A percentile compares a stretch with the other conserved stretches of the same genome.
phyloP scores from a whole-genome alignment of 2,113 vertebrate genomes.

The Geococcyx californianus region DNA sequence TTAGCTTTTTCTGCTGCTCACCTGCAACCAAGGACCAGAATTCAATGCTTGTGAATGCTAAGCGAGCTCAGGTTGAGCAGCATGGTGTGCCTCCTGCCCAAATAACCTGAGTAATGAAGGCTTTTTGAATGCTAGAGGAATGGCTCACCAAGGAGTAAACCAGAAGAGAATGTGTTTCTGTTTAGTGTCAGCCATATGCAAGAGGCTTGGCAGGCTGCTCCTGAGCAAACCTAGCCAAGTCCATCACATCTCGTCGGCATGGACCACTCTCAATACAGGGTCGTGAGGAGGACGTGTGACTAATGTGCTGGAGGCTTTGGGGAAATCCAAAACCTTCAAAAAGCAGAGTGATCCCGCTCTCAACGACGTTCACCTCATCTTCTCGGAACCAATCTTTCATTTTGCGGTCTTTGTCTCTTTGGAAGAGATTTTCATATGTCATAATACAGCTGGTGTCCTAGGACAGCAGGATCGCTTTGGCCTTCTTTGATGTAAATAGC shows the following conservation, averaged over 20 bases:
- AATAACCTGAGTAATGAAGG: neutral
- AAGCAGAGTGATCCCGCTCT: neutral
- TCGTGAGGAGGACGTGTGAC: conserved; percentile 49
- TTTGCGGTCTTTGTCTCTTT: neutral
- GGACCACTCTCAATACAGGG: conserved; percentile 42
- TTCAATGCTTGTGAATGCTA: neutral
- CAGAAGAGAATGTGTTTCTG: conserved; percentile 31
- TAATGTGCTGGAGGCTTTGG: conserved; percentile 1
- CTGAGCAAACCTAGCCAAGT: conserved; percentile 2
- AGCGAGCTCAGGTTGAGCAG: neutral
- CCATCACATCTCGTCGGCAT: neutral
- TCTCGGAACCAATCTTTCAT: neutral
- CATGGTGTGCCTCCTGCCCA: neutral
- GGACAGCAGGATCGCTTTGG: neutral
- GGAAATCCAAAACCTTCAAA: conserved; percentile 26
- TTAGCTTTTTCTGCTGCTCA: neutral
- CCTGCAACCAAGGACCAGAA: neutral
- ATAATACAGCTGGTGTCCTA: neutral
- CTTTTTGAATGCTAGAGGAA: neutral
- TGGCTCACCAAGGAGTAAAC: neutral
- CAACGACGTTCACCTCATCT: neutral
- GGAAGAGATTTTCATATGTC: neutral
- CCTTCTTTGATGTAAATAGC: neutral
- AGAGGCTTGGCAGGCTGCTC: conserved; percentile 37
- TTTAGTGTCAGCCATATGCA: conserved; percentile 1